These are phyloP conservation scores for Kryptolebias ocellatus DNA, from an alignment of 2,797 vertebrate species.

Conservation along the genomic window DNA sequence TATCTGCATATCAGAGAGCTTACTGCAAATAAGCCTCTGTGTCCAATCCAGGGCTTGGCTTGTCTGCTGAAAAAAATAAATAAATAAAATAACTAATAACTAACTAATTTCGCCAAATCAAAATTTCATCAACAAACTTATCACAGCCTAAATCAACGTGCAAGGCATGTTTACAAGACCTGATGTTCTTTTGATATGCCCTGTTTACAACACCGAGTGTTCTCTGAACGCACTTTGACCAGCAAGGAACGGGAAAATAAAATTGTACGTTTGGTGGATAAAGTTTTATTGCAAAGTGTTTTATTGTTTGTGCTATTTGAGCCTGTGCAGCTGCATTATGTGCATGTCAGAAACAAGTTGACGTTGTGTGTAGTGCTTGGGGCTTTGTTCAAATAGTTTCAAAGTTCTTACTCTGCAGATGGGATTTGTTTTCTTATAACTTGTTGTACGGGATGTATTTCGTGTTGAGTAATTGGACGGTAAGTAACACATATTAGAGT, in stretches of 20 bases:
- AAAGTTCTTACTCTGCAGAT: conserved; percentile 2
- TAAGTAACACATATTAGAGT: no score
- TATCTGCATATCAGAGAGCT: conserved; percentile 21
- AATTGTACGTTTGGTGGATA: neutral
- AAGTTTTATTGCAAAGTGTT: conserved; percentile 23
- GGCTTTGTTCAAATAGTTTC: neutral
- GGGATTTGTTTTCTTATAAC: neutral
- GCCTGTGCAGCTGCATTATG: conserved; percentile 11
- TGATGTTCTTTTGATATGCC: conserved; percentile 35
- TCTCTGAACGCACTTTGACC: conserved; percentile 39
- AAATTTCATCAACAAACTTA: conserved; percentile 19
- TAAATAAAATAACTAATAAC: neutral
- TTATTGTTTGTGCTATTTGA: conserved; percentile 12
- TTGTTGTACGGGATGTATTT: neutral
- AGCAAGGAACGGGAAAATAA: conserved; percentile 8
- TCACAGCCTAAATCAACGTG: conserved; percentile 5
- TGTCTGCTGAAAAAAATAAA: neutral
- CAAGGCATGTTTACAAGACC: conserved; percentile 39
- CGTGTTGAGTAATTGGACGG: no score
- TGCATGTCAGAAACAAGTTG: neutral
- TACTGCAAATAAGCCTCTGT: conserved; percentile 4
- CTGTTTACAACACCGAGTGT: conserved; percentile 29
- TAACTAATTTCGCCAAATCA: neutral
- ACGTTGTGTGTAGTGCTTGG: conserved; percentile 8
- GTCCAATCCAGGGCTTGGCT: neutral